These are phyloP conservation scores for Pelobates fuscus DNA, from an alignment of 2,113 vertebrate genomes.

Conservation along the genomic window DNA sequence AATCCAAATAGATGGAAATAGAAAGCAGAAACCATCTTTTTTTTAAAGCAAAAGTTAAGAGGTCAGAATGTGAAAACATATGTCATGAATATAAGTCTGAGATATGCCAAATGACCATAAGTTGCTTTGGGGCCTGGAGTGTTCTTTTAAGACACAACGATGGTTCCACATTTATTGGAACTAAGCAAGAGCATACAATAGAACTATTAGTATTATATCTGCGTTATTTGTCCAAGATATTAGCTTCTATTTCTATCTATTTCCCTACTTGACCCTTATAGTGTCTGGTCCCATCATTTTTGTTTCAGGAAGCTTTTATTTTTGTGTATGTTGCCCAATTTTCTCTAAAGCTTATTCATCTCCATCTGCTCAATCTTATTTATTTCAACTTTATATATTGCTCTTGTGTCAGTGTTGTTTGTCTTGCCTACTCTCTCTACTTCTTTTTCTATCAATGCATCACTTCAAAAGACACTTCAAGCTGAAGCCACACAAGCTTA, in stretches of 20 bases:
- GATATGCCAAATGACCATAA: no score
- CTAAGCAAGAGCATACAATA: no score
- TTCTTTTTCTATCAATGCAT: slow-evolving; percentile 5
- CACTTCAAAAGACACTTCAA: slow-evolving; percentile 29
- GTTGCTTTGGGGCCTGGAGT: no score
- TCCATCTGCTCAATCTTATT: slow-evolving; percentile 21
- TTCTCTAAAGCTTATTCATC: slow-evolving; percentile 7
- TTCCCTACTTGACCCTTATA: not conserved
- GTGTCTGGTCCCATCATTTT: not conserved
- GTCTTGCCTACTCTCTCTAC: not conserved
- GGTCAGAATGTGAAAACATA: no score
- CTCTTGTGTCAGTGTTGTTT: slow-evolving; percentile 8
- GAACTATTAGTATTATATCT: no score
- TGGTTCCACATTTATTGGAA: no score
- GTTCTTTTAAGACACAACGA: no score
- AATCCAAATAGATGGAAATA: no score
- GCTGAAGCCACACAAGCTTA: not conserved
- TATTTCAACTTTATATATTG: slow-evolving; percentile 4
- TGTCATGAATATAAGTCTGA: no score
- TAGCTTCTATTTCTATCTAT: not conserved
- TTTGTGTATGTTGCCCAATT: slow-evolving; percentile 6
- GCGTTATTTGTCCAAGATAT: no score
- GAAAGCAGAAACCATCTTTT: no score
- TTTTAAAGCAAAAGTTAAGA: no score
- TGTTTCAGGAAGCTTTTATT: not conserved